Base-by-base conservation (phyloP, 2,797 vertebrate genomes). In the Triplophysa yarkandensis region DNA sequence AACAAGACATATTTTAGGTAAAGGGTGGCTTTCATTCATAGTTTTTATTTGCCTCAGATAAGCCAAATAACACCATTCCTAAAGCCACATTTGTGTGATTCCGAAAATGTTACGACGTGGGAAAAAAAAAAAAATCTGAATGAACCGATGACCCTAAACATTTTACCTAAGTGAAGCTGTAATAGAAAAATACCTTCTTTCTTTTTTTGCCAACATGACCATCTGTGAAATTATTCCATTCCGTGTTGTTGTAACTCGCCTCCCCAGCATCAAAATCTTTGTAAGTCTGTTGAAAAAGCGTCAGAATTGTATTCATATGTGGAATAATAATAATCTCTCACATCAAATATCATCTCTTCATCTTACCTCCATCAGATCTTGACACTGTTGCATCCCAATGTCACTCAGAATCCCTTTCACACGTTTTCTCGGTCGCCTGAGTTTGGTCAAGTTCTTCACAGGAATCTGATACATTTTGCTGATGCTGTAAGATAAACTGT, bases 391-490 rank as follows among this genome's bases (percentile, higher is more conserved):
- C 73, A 93, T 88, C 4, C 94, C 95, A 83, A 95, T 91, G 79
- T 95, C 93, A 85, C 89, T 85, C 76, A 96, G 89, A 83, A 96
- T 93, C 68, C 87, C 82, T 84, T 96, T 96, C 73, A 95, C 94
- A 76, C 89, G 92, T 87, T 93, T 95, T 60, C 95, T 89, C 62
- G 93, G 92, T 86, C 91, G 93, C 82, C 95, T 89, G 83, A 96
- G 91, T 85, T 83, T 93, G 71, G 93, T 92, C 86, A 95, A 88
- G 84, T 95, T 94, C 84, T 92, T 91, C 83, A 95, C 93, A 74
- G 95, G 94, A 82, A 93, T 88, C 87, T 95, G 95, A 91, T 93
- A 95, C 95, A 96, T 95, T 83, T 87, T 93, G 89, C 84, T 77
- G 83, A 80, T 83, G 85, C 85, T 87, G 83, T 72, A 87, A 77